phyloP scores from a whole-genome alignment of 2,888 invertebrate genomes.

The Aethes cnicana region DNA sequence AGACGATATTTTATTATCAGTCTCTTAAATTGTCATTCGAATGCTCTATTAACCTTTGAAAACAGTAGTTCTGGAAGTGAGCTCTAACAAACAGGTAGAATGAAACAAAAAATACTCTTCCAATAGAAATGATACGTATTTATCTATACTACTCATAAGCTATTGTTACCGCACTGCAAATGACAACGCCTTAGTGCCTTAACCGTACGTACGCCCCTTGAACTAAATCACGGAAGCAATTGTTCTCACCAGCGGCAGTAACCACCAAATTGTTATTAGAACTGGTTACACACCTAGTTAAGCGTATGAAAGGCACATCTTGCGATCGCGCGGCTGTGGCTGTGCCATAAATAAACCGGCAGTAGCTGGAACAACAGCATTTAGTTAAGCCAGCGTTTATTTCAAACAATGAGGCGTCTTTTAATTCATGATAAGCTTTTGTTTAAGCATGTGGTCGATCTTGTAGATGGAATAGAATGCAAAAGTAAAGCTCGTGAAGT shows the following conservation, averaged over 20 bases:
- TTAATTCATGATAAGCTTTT: too few species aligned
- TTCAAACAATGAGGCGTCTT: neutral
- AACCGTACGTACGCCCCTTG: neutral
- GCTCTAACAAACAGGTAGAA: too few species aligned
- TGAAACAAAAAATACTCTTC: too few species aligned
- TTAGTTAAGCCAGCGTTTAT: neutral
- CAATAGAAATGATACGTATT: too few species aligned
- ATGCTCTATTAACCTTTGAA: too few species aligned
- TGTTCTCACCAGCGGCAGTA: neutral
- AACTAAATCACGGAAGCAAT: conserved; percentile 8
- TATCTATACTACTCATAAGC: too few species aligned
- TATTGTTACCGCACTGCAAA: neutral
- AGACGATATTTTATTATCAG: too few species aligned
- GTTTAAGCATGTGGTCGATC: too few species aligned
- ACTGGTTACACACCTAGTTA: neutral
- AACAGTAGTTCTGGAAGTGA: too few species aligned
- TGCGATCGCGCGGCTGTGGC: neutral
- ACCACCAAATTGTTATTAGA: neutral
- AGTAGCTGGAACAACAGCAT: neutral
- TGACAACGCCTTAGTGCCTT: neutral
- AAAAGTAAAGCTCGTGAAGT: too few species aligned
- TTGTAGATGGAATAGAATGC: too few species aligned
- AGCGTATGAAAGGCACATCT: neutral
- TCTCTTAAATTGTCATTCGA: too few species aligned
- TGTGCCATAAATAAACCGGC: neutral